phyloP scores from a whole-genome alignment of 2,888 invertebrate genomes.

The Nomada flava region DNA sequence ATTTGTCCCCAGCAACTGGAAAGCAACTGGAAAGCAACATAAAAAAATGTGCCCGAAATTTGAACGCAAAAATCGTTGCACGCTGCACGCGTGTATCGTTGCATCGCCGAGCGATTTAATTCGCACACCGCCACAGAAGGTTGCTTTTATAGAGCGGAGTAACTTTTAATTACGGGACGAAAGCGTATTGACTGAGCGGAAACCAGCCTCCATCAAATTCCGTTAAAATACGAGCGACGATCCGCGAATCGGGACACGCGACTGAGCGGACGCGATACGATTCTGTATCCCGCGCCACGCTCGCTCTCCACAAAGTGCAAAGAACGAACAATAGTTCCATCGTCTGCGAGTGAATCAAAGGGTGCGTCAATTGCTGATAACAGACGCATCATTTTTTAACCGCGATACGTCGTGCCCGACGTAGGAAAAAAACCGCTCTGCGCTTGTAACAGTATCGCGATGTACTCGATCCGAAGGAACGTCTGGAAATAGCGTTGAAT shows the following conservation, averaged over 20 bases:
- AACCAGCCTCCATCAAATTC: slow-evolving; percentile 46
- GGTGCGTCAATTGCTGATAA: slow-evolving; percentile 53
- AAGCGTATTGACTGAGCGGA: slow-evolving; percentile 47
- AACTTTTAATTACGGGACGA: slow-evolving; percentile 51
- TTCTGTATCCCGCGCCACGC: slow-evolving; percentile 23
- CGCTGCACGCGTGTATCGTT: not conserved
- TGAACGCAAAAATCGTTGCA: slow-evolving; percentile 14
- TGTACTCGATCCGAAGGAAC: slow-evolving; percentile 25
- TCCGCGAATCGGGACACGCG: slow-evolving; percentile 49
- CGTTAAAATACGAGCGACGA: slow-evolving; percentile 41
- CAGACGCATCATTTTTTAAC: slow-evolving; percentile 47
- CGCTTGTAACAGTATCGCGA: slow-evolving; percentile 6
- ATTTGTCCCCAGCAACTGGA: not conserved
- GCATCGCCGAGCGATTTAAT: slow-evolving; percentile 30
- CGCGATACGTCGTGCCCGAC: slow-evolving; percentile 47
- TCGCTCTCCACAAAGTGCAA: slow-evolving; percentile 42
- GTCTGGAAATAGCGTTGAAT: not conserved
- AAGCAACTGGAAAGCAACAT: not conserved
- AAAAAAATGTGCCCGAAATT: not conserved
- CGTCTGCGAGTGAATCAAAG: slow-evolving; percentile 53
- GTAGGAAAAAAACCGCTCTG: not conserved
- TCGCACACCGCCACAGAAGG: slow-evolving; percentile 19
- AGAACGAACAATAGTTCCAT: slow-evolving; percentile 58
- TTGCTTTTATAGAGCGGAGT: slow-evolving; percentile 33
- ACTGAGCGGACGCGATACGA: slow-evolving; percentile 49